Conservation (phyloP, 2,888 invertebrate species). For the Lymantria dispar region DNA sequence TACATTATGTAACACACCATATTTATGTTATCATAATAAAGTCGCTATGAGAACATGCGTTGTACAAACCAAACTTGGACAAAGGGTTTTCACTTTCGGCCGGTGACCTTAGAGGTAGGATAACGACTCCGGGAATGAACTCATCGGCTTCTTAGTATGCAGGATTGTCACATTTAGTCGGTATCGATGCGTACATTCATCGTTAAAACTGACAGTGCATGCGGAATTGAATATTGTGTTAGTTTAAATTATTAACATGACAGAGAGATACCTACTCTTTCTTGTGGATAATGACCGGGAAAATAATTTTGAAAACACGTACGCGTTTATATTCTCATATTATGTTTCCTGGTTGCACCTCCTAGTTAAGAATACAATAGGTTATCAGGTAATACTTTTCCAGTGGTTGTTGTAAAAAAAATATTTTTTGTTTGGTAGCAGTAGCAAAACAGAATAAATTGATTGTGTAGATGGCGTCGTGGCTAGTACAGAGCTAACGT, state of each 20-base stretch:
- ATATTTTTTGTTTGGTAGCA: too few species aligned
- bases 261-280: not conserved
- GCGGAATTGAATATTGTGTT: conserved; percentile 20
- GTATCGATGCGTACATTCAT: conserved; percentile 16
- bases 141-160: conserved; percentile 48
- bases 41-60: conserved; percentile 3
- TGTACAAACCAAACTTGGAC: conserved; percentile 8
- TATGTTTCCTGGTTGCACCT: too few species aligned
- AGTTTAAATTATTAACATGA: conserved; percentile 15
- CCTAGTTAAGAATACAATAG: too few species aligned
- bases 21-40: conserved; percentile 10
- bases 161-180: conserved; percentile 16
- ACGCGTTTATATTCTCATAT: too few species aligned
- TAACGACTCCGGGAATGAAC: conserved; percentile 48
- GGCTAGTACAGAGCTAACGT: too few species aligned
- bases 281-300: conserved; percentile 10
- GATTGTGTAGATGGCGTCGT: too few species aligned
- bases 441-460: too few species aligned
- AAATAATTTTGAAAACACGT: conserved; percentile 12
- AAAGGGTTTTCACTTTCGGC: conserved; percentile 59
- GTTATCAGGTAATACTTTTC: not conserved
- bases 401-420: not conserved
- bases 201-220: conserved; percentile 10
- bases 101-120: conserved; percentile 56
- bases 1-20: conserved; percentile 24